Conservation (phyloP, 1,140 invertebrate genomes). For the Hyphantria cunea region DNA sequence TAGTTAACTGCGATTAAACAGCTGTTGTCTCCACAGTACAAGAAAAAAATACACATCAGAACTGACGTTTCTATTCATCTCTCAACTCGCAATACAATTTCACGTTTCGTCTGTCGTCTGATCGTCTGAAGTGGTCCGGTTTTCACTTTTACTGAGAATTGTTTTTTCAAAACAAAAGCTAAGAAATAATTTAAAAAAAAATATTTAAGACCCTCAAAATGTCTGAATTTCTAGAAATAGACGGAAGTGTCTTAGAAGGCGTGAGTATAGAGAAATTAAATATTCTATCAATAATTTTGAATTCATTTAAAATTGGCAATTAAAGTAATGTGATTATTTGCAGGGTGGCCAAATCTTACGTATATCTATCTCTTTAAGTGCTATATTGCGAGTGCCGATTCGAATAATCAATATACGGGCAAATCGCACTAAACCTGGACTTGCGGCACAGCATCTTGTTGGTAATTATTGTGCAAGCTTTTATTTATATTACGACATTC, state of each 20-base stretch:
- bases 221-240: conserved; percentile 80
- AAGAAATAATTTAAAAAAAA: no score
- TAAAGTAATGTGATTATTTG: conserved; percentile 44
- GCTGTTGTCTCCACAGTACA: no score
- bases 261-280: conserved; percentile 76
- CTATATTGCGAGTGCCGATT: conserved; percentile 87
- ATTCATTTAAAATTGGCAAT: background rate
- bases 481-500: conserved; percentile 1
- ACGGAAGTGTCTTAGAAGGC: conserved; percentile 85
- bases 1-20: no score
- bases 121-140: no score
- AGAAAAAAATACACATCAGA: no score
- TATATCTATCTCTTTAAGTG: conserved; percentile 89
- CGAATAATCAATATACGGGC: conserved; percentile 91
- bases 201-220: conserved; percentile 31
- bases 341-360: conserved; percentile 95
- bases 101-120: no score
- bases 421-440: conserved; percentile 89
- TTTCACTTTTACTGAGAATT: no score
- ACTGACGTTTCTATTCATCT: no score
- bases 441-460: conserved; percentile 93
- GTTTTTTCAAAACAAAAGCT: no score
- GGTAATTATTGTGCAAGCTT: conserved; percentile 74
- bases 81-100: no score
- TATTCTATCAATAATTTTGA: conserved; percentile 20